These are phyloP conservation scores for Tachina fera DNA, from an alignment of 2,888 invertebrate species.

Conservation along the genomic window DNA sequence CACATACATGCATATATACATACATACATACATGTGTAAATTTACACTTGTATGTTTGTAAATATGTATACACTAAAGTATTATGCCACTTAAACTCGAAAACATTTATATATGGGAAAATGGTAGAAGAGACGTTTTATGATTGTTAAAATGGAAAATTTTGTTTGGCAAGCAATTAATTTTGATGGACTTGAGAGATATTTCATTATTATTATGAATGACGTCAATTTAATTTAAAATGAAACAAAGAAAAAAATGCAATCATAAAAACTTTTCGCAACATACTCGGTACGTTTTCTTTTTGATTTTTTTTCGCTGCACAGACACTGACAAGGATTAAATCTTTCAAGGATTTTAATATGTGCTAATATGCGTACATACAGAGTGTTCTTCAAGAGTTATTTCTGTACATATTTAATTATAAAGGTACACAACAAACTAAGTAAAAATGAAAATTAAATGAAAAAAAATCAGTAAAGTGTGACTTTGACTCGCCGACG, in stretches of 20 bases:
- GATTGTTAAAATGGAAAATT: constrained; percentile 61
- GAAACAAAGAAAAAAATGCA: constrained; percentile 43
- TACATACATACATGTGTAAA: background rate
- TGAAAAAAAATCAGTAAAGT: too few relatives aligned
- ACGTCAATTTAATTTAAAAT: constrained; percentile 70
- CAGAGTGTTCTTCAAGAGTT: too few relatives aligned
- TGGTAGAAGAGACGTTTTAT: constrained; percentile 58
- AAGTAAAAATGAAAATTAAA: too few relatives aligned
- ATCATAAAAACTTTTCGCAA: constrained; percentile 34
- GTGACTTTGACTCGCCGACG: too few relatives aligned
- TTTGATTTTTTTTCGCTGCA: constrained; percentile 4
- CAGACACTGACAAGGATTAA: constrained; percentile 41
- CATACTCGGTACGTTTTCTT: background rate
- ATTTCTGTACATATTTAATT: too few relatives aligned
- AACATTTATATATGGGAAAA: constrained; percentile 31
- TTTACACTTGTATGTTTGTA: background rate
- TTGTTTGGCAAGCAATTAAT: constrained; percentile 70
- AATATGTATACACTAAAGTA: background rate
- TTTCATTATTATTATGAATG: constrained; percentile 67
- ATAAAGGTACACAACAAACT: too few relatives aligned
- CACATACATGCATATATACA: background rate
- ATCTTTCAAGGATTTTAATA: constrained; percentile 26
- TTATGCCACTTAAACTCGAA: constrained; percentile 22
- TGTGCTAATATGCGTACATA: too few relatives aligned
- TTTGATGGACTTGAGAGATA: constrained; percentile 71